Evolutionary conservation across 1,140 invertebrate species (phyloP), one percentile per base, ranked within the genome.

Genomic region (Conus ventricosus): DNA sequence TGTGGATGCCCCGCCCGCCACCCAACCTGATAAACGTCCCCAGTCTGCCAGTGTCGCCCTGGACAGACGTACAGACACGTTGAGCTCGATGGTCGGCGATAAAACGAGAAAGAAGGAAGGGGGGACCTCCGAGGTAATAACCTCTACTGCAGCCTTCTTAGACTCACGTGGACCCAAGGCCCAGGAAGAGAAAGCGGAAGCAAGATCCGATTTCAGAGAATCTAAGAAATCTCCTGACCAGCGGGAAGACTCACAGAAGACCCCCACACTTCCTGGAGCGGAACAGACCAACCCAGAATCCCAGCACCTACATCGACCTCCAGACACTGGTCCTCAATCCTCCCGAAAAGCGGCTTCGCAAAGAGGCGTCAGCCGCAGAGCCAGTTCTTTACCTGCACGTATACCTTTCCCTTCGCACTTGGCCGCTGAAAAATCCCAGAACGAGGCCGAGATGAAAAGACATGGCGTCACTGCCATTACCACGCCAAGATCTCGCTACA

Each of bases 1-100:
- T 83, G 92, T 92, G 25, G 92, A 93, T 78, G 90, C 89, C 7
- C 91, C 92, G 5, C 85, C 88, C 27, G 57, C 86, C 11, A n/a
- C n/a, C 15, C n/a, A 5, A 5, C 84, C 71, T 17, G 71, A 51
- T 27, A n/a, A 7, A 6, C 88, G 63, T 39, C 91, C 55, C n/a
- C 55, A 15, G 51, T 71, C 87, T 54, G 67, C 67, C 67, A 13
- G 20, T 23, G 25, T 53, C 86, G 63, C n/a, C 89, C 67, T 25
- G 80, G 51, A 54, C 67, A 87, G 63, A 75, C 87, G 25, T 54
- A 39, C 6, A 81, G 15, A 25, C 20, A 51, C 54, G 13, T 86
- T 13, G 67, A 63, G 51, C n/a, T 25, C 4, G 20, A 60, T 39
- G 4, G 13, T 8, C 71, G 39, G 17, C n/a, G 39, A 7, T 20